Percentiles rank a stretch among this genome's conserved stretches.
phyloP scores from a whole-genome alignment of 2,113 vertebrate genomes.

The Empidonax traillii region DNA sequence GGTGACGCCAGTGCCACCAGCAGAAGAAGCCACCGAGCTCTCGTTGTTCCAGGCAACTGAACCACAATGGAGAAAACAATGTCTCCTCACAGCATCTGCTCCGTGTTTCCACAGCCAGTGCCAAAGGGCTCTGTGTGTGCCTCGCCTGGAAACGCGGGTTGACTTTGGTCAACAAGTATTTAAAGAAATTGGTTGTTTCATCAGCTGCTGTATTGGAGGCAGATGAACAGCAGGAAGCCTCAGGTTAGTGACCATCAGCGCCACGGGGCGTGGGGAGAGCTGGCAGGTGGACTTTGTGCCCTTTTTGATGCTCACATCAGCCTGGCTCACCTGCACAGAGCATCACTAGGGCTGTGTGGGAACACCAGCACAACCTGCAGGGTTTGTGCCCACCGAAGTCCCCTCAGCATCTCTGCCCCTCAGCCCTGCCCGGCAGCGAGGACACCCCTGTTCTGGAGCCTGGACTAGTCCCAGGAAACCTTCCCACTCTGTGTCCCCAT shows the following conservation, averaged over 20 bases:
- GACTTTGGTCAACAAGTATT: not conserved
- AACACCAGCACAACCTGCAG: rapidly evolving
- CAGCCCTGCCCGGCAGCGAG: not conserved
- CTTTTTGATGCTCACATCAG: no score
- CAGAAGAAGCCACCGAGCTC: not conserved
- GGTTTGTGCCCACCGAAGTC: rapidly evolving
- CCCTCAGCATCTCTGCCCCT: not conserved
- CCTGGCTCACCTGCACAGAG: rapidly evolving
- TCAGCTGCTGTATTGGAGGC: not conserved
- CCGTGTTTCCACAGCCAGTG: rapidly evolving
- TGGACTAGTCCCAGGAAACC: not conserved
- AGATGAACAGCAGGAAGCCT: not conserved
- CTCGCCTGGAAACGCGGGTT: rapidly evolving
- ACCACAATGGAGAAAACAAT: rapidly evolving
- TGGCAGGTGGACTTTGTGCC: no score
- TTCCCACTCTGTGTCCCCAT: not conserved
- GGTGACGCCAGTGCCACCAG: not conserved
- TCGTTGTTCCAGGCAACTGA: not conserved
- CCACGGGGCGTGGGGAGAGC: rapidly evolving
- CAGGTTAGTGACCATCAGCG: rapidly evolving
- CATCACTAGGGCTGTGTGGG: not conserved
- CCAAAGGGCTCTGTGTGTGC: not conserved
- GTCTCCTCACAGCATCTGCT: not conserved
- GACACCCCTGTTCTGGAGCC: not conserved
- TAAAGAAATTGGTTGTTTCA: not conserved